phyloP scores from a whole-genome alignment of 2,797 vertebrate genomes.

The Distichodus sexfasciatus region DNA sequence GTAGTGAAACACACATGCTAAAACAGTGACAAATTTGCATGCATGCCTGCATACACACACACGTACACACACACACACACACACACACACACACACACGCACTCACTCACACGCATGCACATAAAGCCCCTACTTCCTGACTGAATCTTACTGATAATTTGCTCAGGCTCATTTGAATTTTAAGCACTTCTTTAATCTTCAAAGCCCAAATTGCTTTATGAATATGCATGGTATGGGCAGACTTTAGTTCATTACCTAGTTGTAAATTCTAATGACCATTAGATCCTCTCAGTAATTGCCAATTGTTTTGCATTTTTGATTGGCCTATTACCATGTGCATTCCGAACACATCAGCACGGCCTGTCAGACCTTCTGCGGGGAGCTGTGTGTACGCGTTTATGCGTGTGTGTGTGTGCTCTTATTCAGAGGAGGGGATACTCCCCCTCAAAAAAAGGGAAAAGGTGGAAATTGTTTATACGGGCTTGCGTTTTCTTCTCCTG shows the following conservation, averaged over 20 bases:
- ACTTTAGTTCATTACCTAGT: slow-evolving; percentile 99
- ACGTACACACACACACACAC: slow-evolving; percentile 16
- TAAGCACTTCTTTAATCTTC: slow-evolving; percentile 99
- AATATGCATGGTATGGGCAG: slow-evolving; percentile 99
- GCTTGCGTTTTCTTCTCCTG: slow-evolving; percentile 79
- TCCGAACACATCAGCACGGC: slow-evolving; percentile 93
- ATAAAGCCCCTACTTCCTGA: slow-evolving; percentile 82
- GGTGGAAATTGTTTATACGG: slow-evolving; percentile 87
- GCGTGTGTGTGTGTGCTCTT: slow-evolving; percentile 36
- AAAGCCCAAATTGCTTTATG: slow-evolving; percentile 99
- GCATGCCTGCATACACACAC: slow-evolving; percentile 39
- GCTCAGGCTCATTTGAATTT: slow-evolving; percentile 99
- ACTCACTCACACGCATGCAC: slow-evolving; percentile 50
- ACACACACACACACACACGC: slow-evolving; percentile 33
- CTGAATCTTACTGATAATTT: slow-evolving; percentile 99
- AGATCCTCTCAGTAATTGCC: slow-evolving; percentile 99
- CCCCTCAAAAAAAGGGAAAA: slow-evolving; percentile 72
- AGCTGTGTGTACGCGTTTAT: slow-evolving; percentile 48
- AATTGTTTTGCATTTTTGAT: slow-evolving; percentile 99
- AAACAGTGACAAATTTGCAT: slow-evolving; percentile 8
- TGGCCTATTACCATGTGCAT: slow-evolving; percentile 99
- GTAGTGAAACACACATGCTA: slow-evolving; percentile 29
- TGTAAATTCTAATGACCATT: slow-evolving; percentile 99
- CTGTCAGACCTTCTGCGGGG: slow-evolving; percentile 91
- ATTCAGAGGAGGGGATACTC: slow-evolving; percentile 6